Percentiles rank a stretch among this genome's conserved stretches.
Conservation (phyloP, 1,140 invertebrate genomes). For the Ylistrum balloti region DNA sequence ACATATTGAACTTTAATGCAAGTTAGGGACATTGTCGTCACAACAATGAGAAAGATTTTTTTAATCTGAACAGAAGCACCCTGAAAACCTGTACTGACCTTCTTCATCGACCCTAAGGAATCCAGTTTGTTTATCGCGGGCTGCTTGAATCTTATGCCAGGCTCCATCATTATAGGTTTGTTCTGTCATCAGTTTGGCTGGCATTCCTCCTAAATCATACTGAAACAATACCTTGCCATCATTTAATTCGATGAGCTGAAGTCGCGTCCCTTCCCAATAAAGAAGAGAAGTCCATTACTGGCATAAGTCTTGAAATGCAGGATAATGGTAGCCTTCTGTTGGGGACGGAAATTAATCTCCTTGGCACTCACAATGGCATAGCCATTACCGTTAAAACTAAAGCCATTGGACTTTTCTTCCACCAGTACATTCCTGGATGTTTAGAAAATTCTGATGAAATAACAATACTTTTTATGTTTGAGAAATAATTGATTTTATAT, state of each 20-base stretch:
- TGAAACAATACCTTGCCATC: constrained; percentile 87
- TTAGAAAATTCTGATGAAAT: too few relatives aligned
- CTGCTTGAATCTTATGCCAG: constrained; percentile 93
- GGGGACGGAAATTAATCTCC: constrained; percentile 84
- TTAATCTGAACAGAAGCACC: too few relatives aligned
- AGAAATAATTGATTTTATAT: too few relatives aligned
- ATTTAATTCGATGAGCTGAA: constrained; percentile 92
- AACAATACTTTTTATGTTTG: too few relatives aligned
- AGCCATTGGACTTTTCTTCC: constrained; percentile 75
- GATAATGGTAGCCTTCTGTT: constrained; percentile 85
- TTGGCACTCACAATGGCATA: constrained; percentile 87
- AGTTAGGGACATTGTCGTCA: too few relatives aligned
- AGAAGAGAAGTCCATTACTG: constrained; percentile 94
- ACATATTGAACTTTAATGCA: too few relatives aligned
- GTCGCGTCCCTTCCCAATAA: constrained; percentile 87
- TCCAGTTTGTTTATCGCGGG: constrained; percentile 87
- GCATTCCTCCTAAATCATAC: constrained; percentile 89
- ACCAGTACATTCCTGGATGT: constrained; percentile 70
- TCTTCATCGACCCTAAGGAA: constrained; percentile 86
- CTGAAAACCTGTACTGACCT: constrained; percentile 41
- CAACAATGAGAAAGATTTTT: too few relatives aligned
- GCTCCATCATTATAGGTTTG: constrained; percentile 90
- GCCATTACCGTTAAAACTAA: constrained; percentile 91
- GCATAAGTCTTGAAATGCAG: constrained; percentile 94
- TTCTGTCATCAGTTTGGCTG: constrained; percentile 84